Base-by-base conservation (phyloP, 2,888 invertebrate genomes). In the Drosophila birchii region DNA sequence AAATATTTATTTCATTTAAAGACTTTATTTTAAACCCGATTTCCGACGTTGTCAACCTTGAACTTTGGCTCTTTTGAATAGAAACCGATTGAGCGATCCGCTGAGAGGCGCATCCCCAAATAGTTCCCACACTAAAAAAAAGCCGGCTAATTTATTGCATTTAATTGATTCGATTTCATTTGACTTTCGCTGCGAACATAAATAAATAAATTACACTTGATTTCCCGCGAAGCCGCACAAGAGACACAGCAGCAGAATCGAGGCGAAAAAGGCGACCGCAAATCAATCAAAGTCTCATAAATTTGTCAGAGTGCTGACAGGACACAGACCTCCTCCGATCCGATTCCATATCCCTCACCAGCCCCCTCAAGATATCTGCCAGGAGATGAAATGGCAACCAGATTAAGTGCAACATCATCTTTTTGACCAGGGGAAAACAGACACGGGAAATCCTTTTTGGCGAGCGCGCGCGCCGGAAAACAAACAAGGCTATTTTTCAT, bases 201-300 rank as follows among this genome's bases (percentile, higher is more conserved):
- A 84, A 78, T 81, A 51, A 51, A 51, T 34, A 51, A 51, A 51
- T 51, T 77, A 73, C 78, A 73, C 76, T 74, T 57, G 49, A 54
- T 55, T 59, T 59, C n/a, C 54, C 16, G 26, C 32, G 68, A 67
- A 41, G 54, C 36, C 62, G 29, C 51, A 59, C 75, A 61, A 54
- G 44, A 62, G 43, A 54, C 53, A 23, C 39, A 62, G 61, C 39
- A 62, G 61, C 58, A 54, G 61, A 54, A 18, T 16, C 44, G 49
- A 29, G 58, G 53, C 39, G 58, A 64, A 55, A 34, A 41, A 39
- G 66, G 47, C 66, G 26, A 76, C 90, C 89, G 85, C 89, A 87
- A 81, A 90, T 90, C 88, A 89, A 89, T 89, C 90, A 89, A 87
- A 79, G 87, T 88, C 87, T 89, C 89, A 89, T 89, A 86, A 86